These are phyloP conservation scores for Heterocephalus glaber DNA, from an alignment of 2,113 vertebrate genomes.

Conservation along the genomic window DNA sequence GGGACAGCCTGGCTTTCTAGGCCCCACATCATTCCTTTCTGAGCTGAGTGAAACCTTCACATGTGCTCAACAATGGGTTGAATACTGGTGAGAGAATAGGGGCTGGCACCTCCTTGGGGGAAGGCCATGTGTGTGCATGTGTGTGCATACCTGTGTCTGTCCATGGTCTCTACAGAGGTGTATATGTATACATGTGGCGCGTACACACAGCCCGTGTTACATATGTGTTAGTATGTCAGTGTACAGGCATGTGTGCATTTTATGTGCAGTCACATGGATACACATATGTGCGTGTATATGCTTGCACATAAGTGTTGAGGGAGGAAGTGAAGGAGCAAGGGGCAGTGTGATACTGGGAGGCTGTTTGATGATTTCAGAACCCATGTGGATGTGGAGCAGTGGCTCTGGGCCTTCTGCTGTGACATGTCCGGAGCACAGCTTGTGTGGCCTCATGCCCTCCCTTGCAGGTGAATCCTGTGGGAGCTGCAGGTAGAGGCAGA, in stretches of 20 bases:
- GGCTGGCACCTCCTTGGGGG: neutral
- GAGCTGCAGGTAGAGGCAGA: neutral
- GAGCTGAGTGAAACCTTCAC: neutral
- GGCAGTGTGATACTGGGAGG: fast-evolving
- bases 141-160: neutral
- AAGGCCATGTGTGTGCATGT: neutral
- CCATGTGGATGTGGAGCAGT: fast-evolving
- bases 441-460: fast-evolving
- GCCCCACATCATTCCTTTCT: neutral
- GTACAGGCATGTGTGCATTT: neutral
- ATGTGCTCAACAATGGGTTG: fast-evolving
- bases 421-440: fast-evolving
- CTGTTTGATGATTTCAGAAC: neutral
- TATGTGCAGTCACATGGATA: neutral
- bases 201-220: neutral
- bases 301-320: fast-evolving
- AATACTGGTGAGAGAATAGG: neutral
- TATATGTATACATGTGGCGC: neutral
- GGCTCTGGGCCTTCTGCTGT: neutral
- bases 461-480: fast-evolving
- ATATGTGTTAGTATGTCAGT: neutral
- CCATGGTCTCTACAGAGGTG: neutral
- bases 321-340: neutral
- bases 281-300: fast-evolving
- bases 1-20: neutral